Evolutionary conservation across 2,888 invertebrate genomes (phyloP), one percentile per base, ranked within the genome.

Genomic region (Apamea epomidion): DNA sequence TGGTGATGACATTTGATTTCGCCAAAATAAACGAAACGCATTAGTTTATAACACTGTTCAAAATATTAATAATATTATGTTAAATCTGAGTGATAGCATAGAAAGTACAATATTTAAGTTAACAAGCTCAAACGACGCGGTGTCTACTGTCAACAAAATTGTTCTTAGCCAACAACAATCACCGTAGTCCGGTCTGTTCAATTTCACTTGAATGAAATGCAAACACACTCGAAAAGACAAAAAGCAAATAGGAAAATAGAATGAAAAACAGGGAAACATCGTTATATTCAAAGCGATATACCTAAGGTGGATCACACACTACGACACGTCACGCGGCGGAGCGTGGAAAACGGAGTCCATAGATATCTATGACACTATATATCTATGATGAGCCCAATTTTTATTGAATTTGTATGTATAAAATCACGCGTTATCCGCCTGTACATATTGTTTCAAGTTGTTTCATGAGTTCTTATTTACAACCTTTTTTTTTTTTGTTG

Each of bases 161-260:
- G n/a, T 80, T 80, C 25, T 29, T 60, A 58, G 37, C 65, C 80
- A 84, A 82, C 48, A 80, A 45, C 32, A 74, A 80, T 60, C 51
- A 70, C 42, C 32, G n/a, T 29, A 18, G 37, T 37, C 18, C 25
- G 58, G 64, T 42, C 64, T 45, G n/a, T 74, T 80, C 32, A 73
- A 70, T 70, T 84, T 80, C 32, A 32, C 32, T 84, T 64, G 42
- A 82, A 74, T 84, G 7, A 65, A 82, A 73, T 65, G 42, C 51
- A 80, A 84, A 84, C 51, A 65, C 60, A 70, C 51, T 45, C 12
- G 21, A 69, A 68, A 68, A 48, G 37, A 29, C 29, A 21, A 25
- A 64, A 62, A 83, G 10, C 2, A 72, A 83, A 78, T 62, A 25
- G 14, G n/a, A 72, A 62, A 65, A 72, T 54, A 51, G 25, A 10